These are phyloP conservation scores for Diarsia mendica DNA, from an alignment of 2,888 invertebrate genomes.

Conservation along the genomic window DNA sequence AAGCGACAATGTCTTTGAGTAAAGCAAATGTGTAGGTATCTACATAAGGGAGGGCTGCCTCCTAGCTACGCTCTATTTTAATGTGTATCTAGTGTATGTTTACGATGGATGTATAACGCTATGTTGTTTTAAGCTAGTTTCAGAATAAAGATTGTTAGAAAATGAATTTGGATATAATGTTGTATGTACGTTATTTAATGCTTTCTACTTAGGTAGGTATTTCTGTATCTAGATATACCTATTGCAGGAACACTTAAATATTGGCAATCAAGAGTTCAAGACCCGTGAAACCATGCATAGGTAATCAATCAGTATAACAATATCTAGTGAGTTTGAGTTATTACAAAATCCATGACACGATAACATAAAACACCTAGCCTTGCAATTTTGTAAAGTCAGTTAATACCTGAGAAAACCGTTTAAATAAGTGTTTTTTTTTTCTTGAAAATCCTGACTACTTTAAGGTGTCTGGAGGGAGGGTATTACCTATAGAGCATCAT, in stretches of 20 bases:
- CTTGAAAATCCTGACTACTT: not conserved
- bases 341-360: slow-evolving; percentile 48
- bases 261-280: slow-evolving; percentile 32
- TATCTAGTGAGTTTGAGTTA: slow-evolving; percentile 44
- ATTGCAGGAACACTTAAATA: slow-evolving; percentile 25
- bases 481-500: slow-evolving; percentile 7
- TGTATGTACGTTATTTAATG: not conserved
- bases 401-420: slow-evolving; percentile 15
- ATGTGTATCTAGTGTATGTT: slow-evolving; percentile 72
- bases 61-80: slow-evolving; percentile 76
- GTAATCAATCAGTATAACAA: slow-evolving; percentile 48
- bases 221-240: slow-evolving; percentile 11
- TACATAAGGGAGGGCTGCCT: slow-evolving; percentile 85
- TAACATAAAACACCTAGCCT: slow-evolving; percentile 36
- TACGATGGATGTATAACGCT: slow-evolving; percentile 63
- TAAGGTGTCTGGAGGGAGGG: not conserved
- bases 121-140: slow-evolving; percentile 59
- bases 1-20: slow-evolving; percentile 91
- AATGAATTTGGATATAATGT: not conserved
- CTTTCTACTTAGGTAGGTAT: not conserved
- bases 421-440: not conserved
- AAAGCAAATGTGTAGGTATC: slow-evolving; percentile 90
- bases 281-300: slow-evolving; percentile 37
- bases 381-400: slow-evolving; percentile 23
- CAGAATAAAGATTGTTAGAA: slow-evolving; percentile 18